phyloP scores from a whole-genome alignment of 2,888 invertebrate species.

The Saturnia pavonia region DNA sequence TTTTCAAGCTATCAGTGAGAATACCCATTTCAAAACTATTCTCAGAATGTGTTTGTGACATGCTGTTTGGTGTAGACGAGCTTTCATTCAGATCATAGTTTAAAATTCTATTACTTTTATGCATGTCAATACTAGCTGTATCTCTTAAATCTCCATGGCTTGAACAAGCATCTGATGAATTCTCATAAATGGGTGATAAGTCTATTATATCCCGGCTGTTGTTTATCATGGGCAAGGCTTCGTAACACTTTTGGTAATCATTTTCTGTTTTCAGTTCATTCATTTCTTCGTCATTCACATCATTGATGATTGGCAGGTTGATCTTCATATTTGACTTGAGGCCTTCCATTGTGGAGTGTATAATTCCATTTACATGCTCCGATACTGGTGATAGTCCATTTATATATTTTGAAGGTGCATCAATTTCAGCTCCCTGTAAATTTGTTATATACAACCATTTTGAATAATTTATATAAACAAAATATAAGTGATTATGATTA shows the following conservation, averaged over 20 bases:
- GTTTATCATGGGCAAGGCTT: slow-evolving; percentile 58
- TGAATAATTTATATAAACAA: background rate
- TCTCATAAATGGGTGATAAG: slow-evolving; percentile 77
- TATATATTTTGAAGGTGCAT: slow-evolving; percentile 66
- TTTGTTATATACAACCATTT: background rate
- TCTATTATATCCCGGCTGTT: slow-evolving; percentile 74
- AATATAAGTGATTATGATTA: background rate
- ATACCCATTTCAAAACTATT: slow-evolving; percentile 76
- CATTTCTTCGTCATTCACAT: slow-evolving; percentile 77
- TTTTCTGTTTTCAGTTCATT: slow-evolving; percentile 51
- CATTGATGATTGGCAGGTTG: slow-evolving; percentile 71
- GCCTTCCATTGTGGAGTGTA: slow-evolving; percentile 73
- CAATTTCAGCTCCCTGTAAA: slow-evolving; percentile 67
- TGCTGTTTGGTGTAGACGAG: slow-evolving; percentile 68
- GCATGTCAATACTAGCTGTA: slow-evolving; percentile 59
- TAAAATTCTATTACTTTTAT: slow-evolving; percentile 59
- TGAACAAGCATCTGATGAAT: slow-evolving; percentile 77
- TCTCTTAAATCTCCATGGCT: slow-evolving; percentile 74
- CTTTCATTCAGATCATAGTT: slow-evolving; percentile 68
- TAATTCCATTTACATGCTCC: slow-evolving; percentile 71
- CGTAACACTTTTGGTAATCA: slow-evolving; percentile 55
- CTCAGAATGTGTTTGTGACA: slow-evolving; percentile 77
- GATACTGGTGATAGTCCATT: slow-evolving; percentile 74
- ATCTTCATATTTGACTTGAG: slow-evolving; percentile 76
- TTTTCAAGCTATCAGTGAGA: slow-evolving; percentile 71